Conservation (phyloP, 2,797 vertebrate genomes). For the Enteromius argenteus region DNA sequence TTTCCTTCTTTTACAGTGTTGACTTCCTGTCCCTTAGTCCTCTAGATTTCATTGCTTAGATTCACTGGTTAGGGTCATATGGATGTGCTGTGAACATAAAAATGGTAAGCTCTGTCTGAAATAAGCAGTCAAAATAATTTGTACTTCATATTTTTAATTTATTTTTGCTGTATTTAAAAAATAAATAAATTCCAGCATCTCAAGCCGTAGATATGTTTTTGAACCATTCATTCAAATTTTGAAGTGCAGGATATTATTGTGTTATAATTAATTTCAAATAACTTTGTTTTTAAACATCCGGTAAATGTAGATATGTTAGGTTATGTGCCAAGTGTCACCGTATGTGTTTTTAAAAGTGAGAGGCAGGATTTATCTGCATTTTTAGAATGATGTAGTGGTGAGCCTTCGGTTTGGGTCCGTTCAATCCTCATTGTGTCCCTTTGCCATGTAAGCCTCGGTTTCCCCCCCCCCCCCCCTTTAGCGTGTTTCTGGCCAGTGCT, state of each 20-base stretch:
- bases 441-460: slow-evolving; percentile 54
- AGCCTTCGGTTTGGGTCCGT: slow-evolving; percentile 47
- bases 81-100: neutral
- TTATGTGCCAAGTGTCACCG: neutral
- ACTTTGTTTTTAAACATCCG: neutral
- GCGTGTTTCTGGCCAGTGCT: slow-evolving; percentile 59
- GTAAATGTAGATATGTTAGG: neutral
- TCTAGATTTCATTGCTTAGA: slow-evolving; percentile 33
- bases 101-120: neutral
- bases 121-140: neutral
- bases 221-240: neutral
- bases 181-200: neutral
- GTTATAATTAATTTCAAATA: neutral
- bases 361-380: slow-evolving; percentile 47
- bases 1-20: slow-evolving; percentile 34
- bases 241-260: neutral
- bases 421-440: slow-evolving; percentile 55
- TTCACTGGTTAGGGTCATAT: slow-evolving; percentile 22
- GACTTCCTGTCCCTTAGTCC: slow-evolving; percentile 54
- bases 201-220: neutral
- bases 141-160: neutral
- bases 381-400: slow-evolving; percentile 48
- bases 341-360: slow-evolving; percentile 36
- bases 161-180: neutral
- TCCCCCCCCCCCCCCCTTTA: slow-evolving; percentile 36